Conservation (phyloP, 2,113 vertebrate genomes). For the Balaeniceps rex region DNA sequence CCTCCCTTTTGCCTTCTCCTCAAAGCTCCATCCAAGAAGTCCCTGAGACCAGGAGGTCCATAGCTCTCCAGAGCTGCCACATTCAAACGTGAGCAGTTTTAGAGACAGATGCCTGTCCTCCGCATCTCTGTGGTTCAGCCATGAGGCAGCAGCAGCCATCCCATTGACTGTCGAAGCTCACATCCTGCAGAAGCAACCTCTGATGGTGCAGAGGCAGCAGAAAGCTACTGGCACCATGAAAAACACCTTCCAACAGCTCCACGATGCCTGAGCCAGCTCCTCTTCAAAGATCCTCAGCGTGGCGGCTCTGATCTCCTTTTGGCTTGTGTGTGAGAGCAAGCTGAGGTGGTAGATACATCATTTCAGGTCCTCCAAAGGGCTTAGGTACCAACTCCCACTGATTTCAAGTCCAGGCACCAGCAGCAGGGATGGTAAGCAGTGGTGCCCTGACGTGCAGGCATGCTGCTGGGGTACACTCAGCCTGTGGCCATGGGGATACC, state of each 20-base stretch:
- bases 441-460: background rate
- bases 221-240: background rate
- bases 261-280: background rate
- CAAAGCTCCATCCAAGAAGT: background rate
- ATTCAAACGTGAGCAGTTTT: background rate
- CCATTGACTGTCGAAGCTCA: background rate
- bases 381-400: background rate
- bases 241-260: background rate
- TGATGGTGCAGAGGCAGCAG: background rate
- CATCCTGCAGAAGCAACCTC: rapidly evolving
- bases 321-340: background rate
- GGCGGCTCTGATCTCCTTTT: background rate
- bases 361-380: background rate
- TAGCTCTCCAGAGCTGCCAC: background rate
- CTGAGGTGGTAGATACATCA: background rate
- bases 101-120: background rate
- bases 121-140: background rate
- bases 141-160: background rate
- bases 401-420: background rate
- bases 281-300: rapidly evolving
- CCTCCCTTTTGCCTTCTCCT: background rate
- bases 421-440: background rate
- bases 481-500: background rate
- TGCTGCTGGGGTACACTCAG: background rate
- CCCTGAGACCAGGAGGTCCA: too few species aligned